A percentile compares a stretch with the other conserved stretches of the same genome.
These are phyloP conservation scores for Trididemnum miniatum DNA, from an alignment of 23 tunicate species.

Conservation along the genomic window DNA sequence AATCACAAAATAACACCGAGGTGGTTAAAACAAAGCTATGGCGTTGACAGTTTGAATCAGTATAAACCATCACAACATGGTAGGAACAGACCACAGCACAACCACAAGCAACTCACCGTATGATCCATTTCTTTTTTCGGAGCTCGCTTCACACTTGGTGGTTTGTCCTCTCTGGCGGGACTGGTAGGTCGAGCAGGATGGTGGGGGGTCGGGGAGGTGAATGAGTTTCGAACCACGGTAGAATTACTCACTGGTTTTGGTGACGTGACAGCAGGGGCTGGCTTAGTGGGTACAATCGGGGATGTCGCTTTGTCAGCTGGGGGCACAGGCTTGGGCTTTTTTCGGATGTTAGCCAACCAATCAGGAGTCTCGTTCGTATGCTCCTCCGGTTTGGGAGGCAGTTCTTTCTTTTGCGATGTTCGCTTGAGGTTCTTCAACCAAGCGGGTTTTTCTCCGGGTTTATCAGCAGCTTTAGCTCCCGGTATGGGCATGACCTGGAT, in stretches of 20 bases:
- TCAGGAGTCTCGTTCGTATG: conserved; percentile 51
- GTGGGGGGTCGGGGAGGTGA: background rate
- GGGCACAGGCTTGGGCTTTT: conserved; percentile 20
- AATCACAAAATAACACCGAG: too few relatives aligned
- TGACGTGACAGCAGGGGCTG: conserved; percentile 33
- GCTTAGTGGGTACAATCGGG: conserved; percentile 32
- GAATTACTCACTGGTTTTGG: conserved; percentile 33
- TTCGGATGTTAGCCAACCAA: conserved; percentile 63
- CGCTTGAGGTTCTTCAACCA: conserved; percentile 87
- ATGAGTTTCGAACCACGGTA: background rate
- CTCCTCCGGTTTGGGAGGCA: conserved; percentile 46
- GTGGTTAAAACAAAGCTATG: too few relatives aligned
- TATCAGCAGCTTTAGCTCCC: conserved; percentile 11
- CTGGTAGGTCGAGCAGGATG: conserved; percentile 16
- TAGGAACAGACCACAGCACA: too few relatives aligned
- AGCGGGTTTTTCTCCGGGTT: conserved; percentile 56
- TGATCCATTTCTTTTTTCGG: background rate
- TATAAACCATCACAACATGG: too few relatives aligned
- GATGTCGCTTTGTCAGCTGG: background rate
- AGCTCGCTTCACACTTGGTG: background rate
- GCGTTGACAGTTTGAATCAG: too few relatives aligned
- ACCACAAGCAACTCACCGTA: too few relatives aligned
- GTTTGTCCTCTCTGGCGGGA: background rate
- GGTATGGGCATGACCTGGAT: conserved; percentile 69
- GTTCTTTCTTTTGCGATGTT: conserved; percentile 54